phyloP scores from a whole-genome alignment of 2,888 invertebrate species.

The Stegana nigrithorax region DNA sequence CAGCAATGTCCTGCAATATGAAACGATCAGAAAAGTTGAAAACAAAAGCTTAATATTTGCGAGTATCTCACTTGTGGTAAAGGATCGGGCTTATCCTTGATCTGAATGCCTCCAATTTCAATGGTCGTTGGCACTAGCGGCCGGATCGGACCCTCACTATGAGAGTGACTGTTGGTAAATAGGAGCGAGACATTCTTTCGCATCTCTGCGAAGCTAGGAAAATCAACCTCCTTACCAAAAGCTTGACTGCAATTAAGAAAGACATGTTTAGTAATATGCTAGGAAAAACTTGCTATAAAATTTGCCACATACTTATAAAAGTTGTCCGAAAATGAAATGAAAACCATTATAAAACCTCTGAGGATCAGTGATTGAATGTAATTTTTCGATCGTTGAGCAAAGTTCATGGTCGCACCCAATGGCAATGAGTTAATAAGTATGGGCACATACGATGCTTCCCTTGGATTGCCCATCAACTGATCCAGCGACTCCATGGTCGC shows the following conservation, averaged over 20 bases:
- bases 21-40: no score
- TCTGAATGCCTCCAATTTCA: constrained; percentile 64
- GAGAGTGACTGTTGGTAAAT: constrained; percentile 56
- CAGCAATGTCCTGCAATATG: constrained; percentile 59
- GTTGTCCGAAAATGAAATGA: not conserved
- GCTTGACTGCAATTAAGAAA: constrained; percentile 22
- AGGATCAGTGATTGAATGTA: not conserved
- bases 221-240: constrained; percentile 33
- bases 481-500: constrained; percentile 38
- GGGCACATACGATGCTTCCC: constrained; percentile 56
- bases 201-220: constrained; percentile 48
- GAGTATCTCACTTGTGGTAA: constrained; percentile 51
- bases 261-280: not conserved
- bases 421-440: constrained; percentile 24
- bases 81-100: constrained; percentile 54
- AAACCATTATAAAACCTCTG: constrained; percentile 20
- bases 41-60: no score
- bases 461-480: constrained; percentile 54
- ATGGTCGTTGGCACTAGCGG: constrained; percentile 57
- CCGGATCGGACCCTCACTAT: constrained; percentile 54
- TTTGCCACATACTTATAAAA: constrained; percentile 38
- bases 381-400: constrained; percentile 46
- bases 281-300: constrained; percentile 25
- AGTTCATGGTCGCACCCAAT: constrained; percentile 35
- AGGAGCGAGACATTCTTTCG: constrained; percentile 52